phyloP scores from a whole-genome alignment of 37 sponge, comb jelly and placozoan species.

The Tethya wilhelma region DNA sequence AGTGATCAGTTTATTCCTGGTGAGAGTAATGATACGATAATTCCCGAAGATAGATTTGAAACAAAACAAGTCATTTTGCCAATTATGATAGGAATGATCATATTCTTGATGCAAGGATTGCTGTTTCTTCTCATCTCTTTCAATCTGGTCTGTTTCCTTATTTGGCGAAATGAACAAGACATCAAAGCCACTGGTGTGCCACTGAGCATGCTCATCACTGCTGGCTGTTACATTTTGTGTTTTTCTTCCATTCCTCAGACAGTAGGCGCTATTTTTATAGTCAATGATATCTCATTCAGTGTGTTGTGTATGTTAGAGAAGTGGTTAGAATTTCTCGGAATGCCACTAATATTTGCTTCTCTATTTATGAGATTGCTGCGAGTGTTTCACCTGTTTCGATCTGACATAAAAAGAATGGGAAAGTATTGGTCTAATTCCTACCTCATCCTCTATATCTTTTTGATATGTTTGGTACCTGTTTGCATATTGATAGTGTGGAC shows the following conservation, averaged over 20 bases:
- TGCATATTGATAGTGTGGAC: conserved; percentile 18
- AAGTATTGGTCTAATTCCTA: conserved; percentile 30
- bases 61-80: background rate
- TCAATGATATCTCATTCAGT: too few relatives aligned
- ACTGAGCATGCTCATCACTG: conserved; percentile 31
- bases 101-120: background rate
- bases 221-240: conserved; percentile 28
- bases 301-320: conserved; percentile 13
- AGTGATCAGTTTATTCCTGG: background rate
- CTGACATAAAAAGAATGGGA: too few relatives aligned
- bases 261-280: too few relatives aligned
- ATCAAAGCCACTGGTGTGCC: conserved; percentile 42
- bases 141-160: conserved; percentile 3
- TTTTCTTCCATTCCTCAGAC: background rate
- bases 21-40: background rate
- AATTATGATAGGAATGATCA: background rate
- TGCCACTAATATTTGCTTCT: conserved; percentile 13
- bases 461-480: background rate
- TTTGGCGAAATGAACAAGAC: conserved; percentile 11
- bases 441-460: conserved; percentile 9
- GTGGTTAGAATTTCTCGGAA: conserved; percentile 13
- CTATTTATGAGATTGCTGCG: conserved; percentile 10
- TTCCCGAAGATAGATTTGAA: conserved; percentile 34
- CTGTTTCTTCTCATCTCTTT: background rate
- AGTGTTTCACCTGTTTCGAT: conserved; percentile 6